Conservation (phyloP, 2,797 vertebrate species). For the Phrynocephalus guinanensis region DNA sequence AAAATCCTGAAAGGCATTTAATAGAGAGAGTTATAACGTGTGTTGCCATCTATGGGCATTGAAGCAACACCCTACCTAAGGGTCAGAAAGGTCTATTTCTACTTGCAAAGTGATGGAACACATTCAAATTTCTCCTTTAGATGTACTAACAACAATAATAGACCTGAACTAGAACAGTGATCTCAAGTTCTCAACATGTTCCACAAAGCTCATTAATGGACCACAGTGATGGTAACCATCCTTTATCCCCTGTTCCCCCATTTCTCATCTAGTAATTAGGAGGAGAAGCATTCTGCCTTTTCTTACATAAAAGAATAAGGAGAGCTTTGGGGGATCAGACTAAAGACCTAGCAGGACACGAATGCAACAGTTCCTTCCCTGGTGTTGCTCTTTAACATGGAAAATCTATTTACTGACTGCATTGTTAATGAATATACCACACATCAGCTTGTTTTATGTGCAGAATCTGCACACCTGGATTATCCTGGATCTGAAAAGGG, state of each 20-base stretch:
- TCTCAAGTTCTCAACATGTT: not conserved
- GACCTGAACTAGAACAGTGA: not conserved
- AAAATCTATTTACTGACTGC: not conserved
- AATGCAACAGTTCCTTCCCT: not conserved
- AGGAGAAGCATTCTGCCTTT: not conserved
- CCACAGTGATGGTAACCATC: too few relatives aligned
- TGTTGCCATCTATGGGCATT: not conserved
- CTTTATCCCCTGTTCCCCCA: not conserved
- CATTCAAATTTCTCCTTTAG: not conserved
- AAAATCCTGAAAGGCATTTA: not conserved
- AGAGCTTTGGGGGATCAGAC: not conserved
- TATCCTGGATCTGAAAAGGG: not conserved
- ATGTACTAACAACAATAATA: not conserved
- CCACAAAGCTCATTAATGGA: not conserved
- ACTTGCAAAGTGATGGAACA: not conserved
- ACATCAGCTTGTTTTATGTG: not conserved
- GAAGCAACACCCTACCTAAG: not conserved
- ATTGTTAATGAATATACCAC: not conserved
- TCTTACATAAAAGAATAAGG: not conserved
- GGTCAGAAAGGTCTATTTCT: not conserved
- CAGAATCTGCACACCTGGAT: not conserved
- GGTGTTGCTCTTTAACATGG: not conserved
- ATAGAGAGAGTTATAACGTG: not conserved
- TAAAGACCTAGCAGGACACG: not conserved
- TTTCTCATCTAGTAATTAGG: not conserved